Conservation (phyloP, 2,797 vertebrate genomes). For the Anguilla pacifica region DNA sequence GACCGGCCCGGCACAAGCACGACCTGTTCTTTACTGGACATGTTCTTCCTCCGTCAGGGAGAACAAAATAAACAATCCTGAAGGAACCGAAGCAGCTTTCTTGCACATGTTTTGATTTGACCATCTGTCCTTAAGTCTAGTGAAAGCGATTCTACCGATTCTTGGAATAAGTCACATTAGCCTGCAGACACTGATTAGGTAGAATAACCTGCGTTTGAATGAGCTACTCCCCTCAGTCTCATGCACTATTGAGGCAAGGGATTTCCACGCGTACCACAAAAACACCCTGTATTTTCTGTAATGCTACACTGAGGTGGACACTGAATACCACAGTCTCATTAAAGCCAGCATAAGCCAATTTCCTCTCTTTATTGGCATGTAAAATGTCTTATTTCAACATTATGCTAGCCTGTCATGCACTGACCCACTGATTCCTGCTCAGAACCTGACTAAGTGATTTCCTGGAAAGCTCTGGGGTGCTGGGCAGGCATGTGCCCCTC, state of each 20-base stretch:
- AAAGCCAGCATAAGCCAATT: neutral
- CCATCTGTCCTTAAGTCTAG: too few species aligned
- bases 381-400: neutral
- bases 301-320: neutral
- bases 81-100: too few species aligned
- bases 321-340: neutral
- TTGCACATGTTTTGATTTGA: too few species aligned
- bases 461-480: slow-evolving; percentile 48
- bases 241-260: neutral
- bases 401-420: neutral
- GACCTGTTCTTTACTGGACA: too few species aligned
- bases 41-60: too few species aligned
- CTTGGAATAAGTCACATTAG: neutral
- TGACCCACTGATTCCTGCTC: slow-evolving; percentile 9
- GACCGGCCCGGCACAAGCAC: too few species aligned
- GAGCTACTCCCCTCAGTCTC: neutral
- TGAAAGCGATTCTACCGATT: too few species aligned
- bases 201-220: neutral
- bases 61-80: too few species aligned
- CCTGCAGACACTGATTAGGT: neutral
- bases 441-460: slow-evolving; percentile 41
- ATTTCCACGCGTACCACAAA: neutral
- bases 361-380: neutral
- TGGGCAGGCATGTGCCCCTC: slow-evolving; percentile 41
- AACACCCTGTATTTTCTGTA: neutral